Evolutionary conservation across 2,888 invertebrate genomes (phyloP), one percentile per base, ranked within the genome.

Genomic region (Balanococcus diminutus): DNA sequence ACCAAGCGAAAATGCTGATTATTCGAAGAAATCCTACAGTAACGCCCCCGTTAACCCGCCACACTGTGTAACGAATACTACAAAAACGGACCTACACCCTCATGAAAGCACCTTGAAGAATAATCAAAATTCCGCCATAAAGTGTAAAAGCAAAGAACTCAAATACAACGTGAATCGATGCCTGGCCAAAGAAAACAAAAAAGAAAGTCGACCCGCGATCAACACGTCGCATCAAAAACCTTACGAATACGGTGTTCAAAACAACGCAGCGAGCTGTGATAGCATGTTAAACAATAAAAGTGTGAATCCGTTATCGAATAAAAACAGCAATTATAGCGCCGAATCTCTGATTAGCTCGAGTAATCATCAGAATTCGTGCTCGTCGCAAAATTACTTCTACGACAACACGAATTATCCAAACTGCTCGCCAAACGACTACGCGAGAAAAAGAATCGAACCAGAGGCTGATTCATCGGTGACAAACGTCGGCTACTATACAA

Each of bases 301-400:
- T n/a, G 46, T 79, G 5, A 85, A 85, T 46, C 79, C 79, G 14
- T 42, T 85, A 31, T 75, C 75, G 9, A 85, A 75, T 51, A 85
- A 85, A 28, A 85, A 85, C 28, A 85, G 85, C 46, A 85, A 85
- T 79, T 85, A 85, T 11, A 88, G 88, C 86, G 88, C 88, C 4
- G 88, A 88, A 75, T 88, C 88, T 22, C 84, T 88, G 51, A 85
- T 85, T 11, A 51, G 85, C 25, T 79, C 85, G 11, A 85, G 79
- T 51, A 75, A 85, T 42, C 75, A 79, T 46, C 19, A 36, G 6
- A 85, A 46, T 31, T n/a, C 42, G 6, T 85, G 75, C 28, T 31
- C 85, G 6, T 28, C 75, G 11, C 83, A 83, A 22, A 75, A 75
- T 19, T 85, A 85, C 31, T 85, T 85, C 79, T 85, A 85, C 32